These are phyloP conservation scores for Phaenicophaeus curvirostris DNA, from an alignment of 2,797 vertebrate genomes.

Conservation along the genomic window DNA sequence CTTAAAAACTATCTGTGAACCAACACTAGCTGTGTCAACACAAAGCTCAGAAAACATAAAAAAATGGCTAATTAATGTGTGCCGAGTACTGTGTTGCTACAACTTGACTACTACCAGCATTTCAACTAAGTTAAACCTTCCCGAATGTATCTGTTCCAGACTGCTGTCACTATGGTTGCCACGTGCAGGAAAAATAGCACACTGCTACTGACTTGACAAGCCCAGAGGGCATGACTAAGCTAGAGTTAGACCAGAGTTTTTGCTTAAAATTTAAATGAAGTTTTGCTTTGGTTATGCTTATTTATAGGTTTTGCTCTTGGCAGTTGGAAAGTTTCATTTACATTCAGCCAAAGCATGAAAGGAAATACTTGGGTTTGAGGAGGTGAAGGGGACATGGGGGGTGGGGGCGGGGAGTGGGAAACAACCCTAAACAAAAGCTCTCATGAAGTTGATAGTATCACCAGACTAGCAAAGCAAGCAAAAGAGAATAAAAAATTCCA, in stretches of 20 bases:
- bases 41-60: background rate
- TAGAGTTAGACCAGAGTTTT: background rate
- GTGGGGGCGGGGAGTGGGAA: rapidly evolving
- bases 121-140: background rate
- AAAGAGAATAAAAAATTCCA: slow-evolving; percentile 54
- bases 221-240: background rate
- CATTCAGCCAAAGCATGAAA: slow-evolving; percentile 59
- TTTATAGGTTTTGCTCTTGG: slow-evolving; percentile 45
- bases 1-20: background rate
- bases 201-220: background rate
- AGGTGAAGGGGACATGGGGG: background rate
- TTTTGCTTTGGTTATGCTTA: slow-evolving; percentile 39
- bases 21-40: background rate
- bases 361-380: slow-evolving; percentile 9
- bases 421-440: slow-evolving; percentile 54
- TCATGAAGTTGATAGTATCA: slow-evolving; percentile 37
- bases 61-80: rapidly evolving
- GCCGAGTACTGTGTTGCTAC: background rate
- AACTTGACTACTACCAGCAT: background rate
- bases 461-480: slow-evolving; percentile 40
- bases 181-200: background rate
- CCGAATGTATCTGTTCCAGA: background rate
- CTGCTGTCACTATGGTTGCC: background rate
- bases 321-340: slow-evolving; percentile 59
- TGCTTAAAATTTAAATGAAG: background rate